Base-by-base conservation (phyloP, 2,797 vertebrate genomes). In the Halcyon leucocephala region DNA sequence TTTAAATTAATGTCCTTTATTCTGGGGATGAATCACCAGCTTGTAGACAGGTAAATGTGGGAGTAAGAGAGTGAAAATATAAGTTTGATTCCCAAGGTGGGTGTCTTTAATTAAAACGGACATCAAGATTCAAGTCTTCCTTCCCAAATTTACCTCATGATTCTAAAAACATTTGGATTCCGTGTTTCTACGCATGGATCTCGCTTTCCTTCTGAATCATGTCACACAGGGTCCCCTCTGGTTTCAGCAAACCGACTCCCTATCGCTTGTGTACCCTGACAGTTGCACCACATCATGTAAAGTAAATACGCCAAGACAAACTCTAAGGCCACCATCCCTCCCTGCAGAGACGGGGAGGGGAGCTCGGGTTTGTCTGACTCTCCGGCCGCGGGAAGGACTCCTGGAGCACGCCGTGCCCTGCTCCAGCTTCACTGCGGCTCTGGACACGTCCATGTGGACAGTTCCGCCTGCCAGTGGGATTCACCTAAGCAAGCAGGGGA, bases 11-110 rank as follows among this genome's bases (percentile, higher is more conserved):
- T 94, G 89, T 95, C 96, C 94, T 97, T 97, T 97, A 96, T 95
- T 96, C 96, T 97, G 95, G 72, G 70, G 84, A 90, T 97, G 96
- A 97, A 82, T 97, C 97, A 97, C 87, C 76, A 48, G 90, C 95
- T 97, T 96, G 95, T 92, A 97, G 96, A 97, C 96, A 97, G 97
- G 95, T 97, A 97, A 97, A 97, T 97, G 96, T 93, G 96, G 97
- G 97, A 95, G 95, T 96, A 96, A 89, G 86, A 90, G 96, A 96
- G 93, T 95, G 95, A 96, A 95, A 96, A 97, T 95, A 49, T 93
- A 86, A 82, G 93, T 92, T 96, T 96, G 96, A 84, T 95, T 97
- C 96, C 90, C 93, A 94, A 96, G 92, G 95, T 96, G 96, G 97
- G 96, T 96, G 95, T 97, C 95, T 96, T 97, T 97, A 97, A 96